A percentile compares a stretch with the other conserved stretches of the same genome.
Conservation (phyloP, 2,113 vertebrate species). For the Salvator merianae region DNA sequence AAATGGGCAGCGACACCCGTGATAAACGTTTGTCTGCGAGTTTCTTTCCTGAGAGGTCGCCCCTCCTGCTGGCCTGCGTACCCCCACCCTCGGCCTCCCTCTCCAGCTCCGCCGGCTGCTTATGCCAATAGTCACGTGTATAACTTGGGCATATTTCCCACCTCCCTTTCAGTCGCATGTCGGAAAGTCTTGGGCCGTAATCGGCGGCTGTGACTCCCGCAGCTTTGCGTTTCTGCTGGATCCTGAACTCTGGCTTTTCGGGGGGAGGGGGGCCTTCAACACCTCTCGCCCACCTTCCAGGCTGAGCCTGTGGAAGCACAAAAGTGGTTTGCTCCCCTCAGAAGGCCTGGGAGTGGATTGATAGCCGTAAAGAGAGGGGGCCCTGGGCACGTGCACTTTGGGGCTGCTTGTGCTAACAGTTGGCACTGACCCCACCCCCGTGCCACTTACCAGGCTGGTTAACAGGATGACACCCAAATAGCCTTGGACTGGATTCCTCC, state of each 20-base stretch:
- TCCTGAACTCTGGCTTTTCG: neutral
- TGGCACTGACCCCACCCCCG: too few species aligned
- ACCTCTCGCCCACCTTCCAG: neutral
- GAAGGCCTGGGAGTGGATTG: neutral
- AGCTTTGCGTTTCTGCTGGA: neutral
- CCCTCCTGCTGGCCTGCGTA: too few species aligned
- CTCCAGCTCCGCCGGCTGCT: too few species aligned
- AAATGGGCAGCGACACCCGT: too few species aligned
- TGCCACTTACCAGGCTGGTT: too few species aligned
- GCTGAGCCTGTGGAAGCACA: neutral
- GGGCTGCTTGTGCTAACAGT: too few species aligned
- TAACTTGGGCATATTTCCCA: neutral
- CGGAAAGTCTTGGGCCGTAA: neutral
- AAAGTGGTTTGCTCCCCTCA: too few species aligned
- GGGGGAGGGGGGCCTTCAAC: neutral
- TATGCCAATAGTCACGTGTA: neutral
- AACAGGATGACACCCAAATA: too few species aligned
- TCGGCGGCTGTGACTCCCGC: neutral
- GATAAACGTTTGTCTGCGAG: neutral
- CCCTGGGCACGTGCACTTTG: neutral
- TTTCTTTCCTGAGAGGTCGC: too few species aligned
- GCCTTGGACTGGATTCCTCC: too few species aligned
- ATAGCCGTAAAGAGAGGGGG: too few species aligned
- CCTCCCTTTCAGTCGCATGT: too few species aligned
- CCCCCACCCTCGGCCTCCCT: neutral